Percentiles rank a stretch among this genome's conserved stretches.
phyloP scores from a whole-genome alignment of 2,797 vertebrate genomes.

The Pangasius djambal region DNA sequence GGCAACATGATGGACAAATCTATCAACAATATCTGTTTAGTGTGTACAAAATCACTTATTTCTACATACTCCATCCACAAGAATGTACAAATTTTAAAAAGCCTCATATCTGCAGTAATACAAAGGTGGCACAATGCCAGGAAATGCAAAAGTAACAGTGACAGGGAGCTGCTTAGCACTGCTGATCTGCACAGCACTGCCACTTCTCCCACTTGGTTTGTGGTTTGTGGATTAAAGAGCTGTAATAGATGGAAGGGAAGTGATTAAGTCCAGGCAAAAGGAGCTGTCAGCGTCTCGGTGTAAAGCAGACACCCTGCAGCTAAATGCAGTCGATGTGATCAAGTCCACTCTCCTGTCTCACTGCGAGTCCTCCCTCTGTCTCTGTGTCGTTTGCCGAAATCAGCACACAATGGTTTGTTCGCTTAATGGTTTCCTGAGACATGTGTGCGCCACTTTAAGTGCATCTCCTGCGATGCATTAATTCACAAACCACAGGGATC shows the following conservation, averaged over 20 bases:
- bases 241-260: slow-evolving; percentile 42
- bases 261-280: slow-evolving; percentile 50
- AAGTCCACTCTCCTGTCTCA: slow-evolving; percentile 23
- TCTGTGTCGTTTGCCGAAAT: slow-evolving; percentile 20
- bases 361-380: slow-evolving; percentile 6
- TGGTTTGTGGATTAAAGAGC: slow-evolving; percentile 38
- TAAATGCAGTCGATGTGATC: slow-evolving; percentile 44
- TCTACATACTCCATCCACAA: not conserved
- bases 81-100: not conserved
- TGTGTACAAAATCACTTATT: not conserved
- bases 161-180: not conserved
- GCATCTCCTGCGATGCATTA: slow-evolving; percentile 26
- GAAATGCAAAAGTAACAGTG: not conserved
- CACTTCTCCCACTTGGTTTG: slow-evolving; percentile 21
- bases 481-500: slow-evolving; percentile 21
- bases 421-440: slow-evolving; percentile 32
- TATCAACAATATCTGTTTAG: not conserved
- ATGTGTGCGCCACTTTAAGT: slow-evolving; percentile 2
- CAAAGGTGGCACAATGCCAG: slow-evolving; percentile 4
- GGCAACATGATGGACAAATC: not conserved
- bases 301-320: slow-evolving; percentile 45
- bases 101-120: not conserved
- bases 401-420: not conserved
- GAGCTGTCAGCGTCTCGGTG: slow-evolving; percentile 37
- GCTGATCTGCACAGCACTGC: slow-evolving; percentile 10